Conservation (phyloP, 2,888 invertebrate species). For the Diogma glabrata region DNA sequence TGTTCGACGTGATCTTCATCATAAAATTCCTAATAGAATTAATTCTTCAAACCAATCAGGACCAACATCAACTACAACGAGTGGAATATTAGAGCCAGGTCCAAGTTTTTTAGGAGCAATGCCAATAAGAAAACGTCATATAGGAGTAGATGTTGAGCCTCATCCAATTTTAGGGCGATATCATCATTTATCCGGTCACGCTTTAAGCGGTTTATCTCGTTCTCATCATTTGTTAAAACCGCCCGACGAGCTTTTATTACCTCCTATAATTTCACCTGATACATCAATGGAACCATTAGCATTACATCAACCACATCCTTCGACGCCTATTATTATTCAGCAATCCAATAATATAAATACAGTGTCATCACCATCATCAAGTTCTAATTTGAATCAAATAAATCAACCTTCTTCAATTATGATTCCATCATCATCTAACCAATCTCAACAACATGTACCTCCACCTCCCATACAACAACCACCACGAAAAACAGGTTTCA, state of each 20-base stretch:
- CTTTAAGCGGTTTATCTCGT: conserved; percentile 20
- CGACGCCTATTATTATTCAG: conserved; percentile 14
- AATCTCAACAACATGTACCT: conserved; percentile 14
- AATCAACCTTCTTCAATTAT: background rate
- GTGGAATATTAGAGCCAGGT: conserved; percentile 30
- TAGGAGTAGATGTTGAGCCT: conserved; percentile 26
- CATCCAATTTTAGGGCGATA: conserved; percentile 22
- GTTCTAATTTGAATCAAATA: conserved; percentile 14
- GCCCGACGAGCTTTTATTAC: conserved; percentile 19
- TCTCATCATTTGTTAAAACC: conserved; percentile 21
- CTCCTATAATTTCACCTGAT: conserved; percentile 18
- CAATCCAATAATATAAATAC: conserved; percentile 1
- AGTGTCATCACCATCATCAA: conserved; percentile 13
- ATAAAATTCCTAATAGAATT: conserved; percentile 32
- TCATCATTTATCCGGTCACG: conserved; percentile 16
- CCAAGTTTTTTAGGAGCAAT: conserved; percentile 36
- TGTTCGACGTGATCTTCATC: conserved; percentile 64
- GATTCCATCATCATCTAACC: conserved; percentile 6
- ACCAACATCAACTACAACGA: conserved; percentile 33
- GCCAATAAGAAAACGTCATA: conserved; percentile 32
- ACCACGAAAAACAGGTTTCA: conserved; percentile 71
- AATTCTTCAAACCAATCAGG: conserved; percentile 23
- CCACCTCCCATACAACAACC: conserved; percentile 41
- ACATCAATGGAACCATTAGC: conserved; percentile 18
- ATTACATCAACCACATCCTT: conserved; percentile 16